Evolutionary conservation across 2,797 vertebrate genomes (phyloP), one percentile per base, ranked within the genome.

Genomic region (Nyctalus aviator): DNA sequence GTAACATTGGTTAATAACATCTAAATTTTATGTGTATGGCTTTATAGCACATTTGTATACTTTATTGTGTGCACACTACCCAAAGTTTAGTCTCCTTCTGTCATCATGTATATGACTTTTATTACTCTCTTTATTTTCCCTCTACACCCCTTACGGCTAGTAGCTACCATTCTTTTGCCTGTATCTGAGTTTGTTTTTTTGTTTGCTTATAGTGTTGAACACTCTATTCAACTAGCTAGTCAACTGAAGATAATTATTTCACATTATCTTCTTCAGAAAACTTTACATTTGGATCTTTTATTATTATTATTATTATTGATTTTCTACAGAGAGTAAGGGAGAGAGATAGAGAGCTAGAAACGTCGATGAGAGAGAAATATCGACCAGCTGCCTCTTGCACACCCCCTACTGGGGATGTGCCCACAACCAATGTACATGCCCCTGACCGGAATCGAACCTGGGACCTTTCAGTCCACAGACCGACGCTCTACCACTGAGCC

Each of bases 251-350:
- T 53, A 78, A 11, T 84, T 92, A 46, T 88, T 94, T 72, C 53
- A 94, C 62, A 41, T 83, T 72, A 82, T 77, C 44, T 76, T 87
- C 46, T 59, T 93, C 17, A 88, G 21, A 90, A 96, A 89, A 62
- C 30, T 94, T 92, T 90, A 41, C 37, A 41, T 41, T 41, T 41
- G 37, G 37, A 41, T 41, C 37, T 46, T 46, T 46, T 46, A 7
- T 44, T 44, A 11, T 46, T 46, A 46, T 10, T 46, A 3, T 12
- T 46, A 2, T 12, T 46, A 46, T 46, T 3, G 44, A 46, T 46
- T 46, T 46, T 46, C 37, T 46, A 46, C 44, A 46, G 10, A 12
- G 44, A 46, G 44, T 10, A 46, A 46, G 44, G 44, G 44, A 46
- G 10, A 46, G 44, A 46, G 44, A 46, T 46, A 10, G 44, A 46